Base-by-base conservation (phyloP, 2,797 vertebrate species). In the Urocyon cinereoargenteus region DNA sequence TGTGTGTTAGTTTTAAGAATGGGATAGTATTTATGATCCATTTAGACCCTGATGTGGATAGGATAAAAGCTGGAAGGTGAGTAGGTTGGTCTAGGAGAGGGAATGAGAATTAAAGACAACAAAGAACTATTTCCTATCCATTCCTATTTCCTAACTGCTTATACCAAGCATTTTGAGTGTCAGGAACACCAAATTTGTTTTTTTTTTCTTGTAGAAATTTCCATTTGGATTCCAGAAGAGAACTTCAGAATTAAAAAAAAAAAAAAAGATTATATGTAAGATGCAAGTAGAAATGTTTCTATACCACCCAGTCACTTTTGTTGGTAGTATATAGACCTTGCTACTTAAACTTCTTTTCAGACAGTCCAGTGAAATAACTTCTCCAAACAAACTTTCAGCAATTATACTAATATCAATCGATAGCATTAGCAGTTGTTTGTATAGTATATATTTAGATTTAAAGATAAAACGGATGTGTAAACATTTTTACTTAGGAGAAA, bases 1-100 rank as follows among this genome's bases (percentile, higher is more conserved):
- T n/a, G 49, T 12, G 28, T 31, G 16, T 86, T 83, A 14, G 1
- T 84, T 95, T 93, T 62, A 90, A 82, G 53, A 19, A 78, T 61
- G 75, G 59, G n/a, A 92, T 64, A 19, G 49, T 87, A 94, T 68
- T 81, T 92, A 84, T 90, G 26, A 90, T 90, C 19, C n/a, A 14
- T 70, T 87, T 81, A 88, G 45, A 87, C 10, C 24, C 31, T 92
- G 2, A 10, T 21, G 19, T 59, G 31, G 9, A 57, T 59, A 12
- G 21, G 6, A 55, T 87, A 59, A 95, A 83, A 82, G 9, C 64
- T 91, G 57, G 66, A 82, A 28, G 22, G 22, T 45, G 19, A 62
- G 21, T 49, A 68, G 75, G 3, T 78, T 34, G 26, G 10, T 90
- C 59, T 77, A 68, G 36, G 53, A 45, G 19, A 75, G 16, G 22